Evolutionary conservation across 2,113 vertebrate species (phyloP).

Genomic region (Felis catus): DNA sequence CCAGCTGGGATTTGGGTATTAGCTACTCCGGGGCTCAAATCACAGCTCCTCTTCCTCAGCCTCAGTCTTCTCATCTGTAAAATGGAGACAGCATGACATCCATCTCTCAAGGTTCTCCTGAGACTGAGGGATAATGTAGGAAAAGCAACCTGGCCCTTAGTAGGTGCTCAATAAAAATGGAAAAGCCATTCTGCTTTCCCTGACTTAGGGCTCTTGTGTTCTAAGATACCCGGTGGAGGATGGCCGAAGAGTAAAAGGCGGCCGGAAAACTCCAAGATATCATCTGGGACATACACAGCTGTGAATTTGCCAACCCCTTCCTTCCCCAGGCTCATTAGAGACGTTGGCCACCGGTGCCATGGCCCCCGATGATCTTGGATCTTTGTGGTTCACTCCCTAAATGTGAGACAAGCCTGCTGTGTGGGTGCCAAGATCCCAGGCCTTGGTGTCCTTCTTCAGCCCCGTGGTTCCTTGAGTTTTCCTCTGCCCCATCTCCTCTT

Average conservation of each 20-base stretch:
- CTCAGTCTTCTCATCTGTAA: neutral
- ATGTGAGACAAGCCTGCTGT: neutral
- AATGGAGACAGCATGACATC: neutral
- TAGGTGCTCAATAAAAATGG: neutral
- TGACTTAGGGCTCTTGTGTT: neutral
- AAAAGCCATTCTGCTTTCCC: neutral
- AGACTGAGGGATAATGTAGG: too few species aligned
- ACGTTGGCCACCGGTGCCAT: fast-evolving
- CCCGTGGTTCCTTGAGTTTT: neutral
- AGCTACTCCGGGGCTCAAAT: neutral
- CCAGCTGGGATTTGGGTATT: neutral
- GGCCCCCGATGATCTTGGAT: neutral
- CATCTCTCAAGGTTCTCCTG: neutral
- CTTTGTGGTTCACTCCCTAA: neutral
- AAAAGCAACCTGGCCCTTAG: neutral
- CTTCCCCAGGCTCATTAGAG: neutral
- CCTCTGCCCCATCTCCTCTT: neutral
- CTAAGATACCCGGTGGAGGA: neutral
- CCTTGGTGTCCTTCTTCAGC: neutral
- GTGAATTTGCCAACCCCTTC: neutral
- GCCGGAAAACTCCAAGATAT: neutral
- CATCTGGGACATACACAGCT: neutral
- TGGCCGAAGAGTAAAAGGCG: neutral
- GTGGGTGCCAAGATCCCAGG: neutral
- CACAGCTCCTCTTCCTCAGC: neutral